Base-by-base conservation (phyloP, 2,797 vertebrate species). In the Vireo griseus region DNA sequence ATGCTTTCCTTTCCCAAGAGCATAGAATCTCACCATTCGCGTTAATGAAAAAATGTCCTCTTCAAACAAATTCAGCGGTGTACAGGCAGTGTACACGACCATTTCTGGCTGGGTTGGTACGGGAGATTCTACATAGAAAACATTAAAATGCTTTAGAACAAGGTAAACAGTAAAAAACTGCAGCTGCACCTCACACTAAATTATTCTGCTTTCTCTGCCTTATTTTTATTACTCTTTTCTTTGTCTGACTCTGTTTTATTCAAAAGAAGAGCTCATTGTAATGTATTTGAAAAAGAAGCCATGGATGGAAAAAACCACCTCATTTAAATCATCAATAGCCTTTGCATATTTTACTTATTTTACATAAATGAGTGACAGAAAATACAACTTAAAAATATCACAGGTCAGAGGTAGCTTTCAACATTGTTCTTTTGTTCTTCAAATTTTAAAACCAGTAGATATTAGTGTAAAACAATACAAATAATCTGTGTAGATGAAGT, bases 11-110 rank as follows among this genome's bases (percentile, higher is more conserved):
- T 26, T 72, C 58, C n/a, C 18, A 21, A 92, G 28, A 86, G 39
- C 50, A 61, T 5, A 80, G 52, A 84, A 72, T 19, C 97, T 98
- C 98, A 99, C 99, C 99, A 98, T 99, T 91, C 96, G 97, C 26
- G 94, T 87, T 94, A 98, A 97, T 26, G 90, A 79, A 92, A 97
- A 98, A 61, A 98, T 97, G 87, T 97, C 98, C 95, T 97, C 97
- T 96, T 98, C 98, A 91, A 97, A 97, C 72, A 98, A 97, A 87
- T 98, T 97, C 61, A 98, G 96, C 26, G 98, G 97, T 74, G 97
- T 96, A 95, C 97, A 99, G 90, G 91, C 98, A 76, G 98, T 98
- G 66, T 98, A 99, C 12, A 98, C 97, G 1, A 97, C 97, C 94
- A 98, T 96, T 88, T 98, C 97, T 63, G 98, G 97, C 33, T 97